phyloP scores from a whole-genome alignment of 2,113 vertebrate species.

The Taurulus bubalis region DNA sequence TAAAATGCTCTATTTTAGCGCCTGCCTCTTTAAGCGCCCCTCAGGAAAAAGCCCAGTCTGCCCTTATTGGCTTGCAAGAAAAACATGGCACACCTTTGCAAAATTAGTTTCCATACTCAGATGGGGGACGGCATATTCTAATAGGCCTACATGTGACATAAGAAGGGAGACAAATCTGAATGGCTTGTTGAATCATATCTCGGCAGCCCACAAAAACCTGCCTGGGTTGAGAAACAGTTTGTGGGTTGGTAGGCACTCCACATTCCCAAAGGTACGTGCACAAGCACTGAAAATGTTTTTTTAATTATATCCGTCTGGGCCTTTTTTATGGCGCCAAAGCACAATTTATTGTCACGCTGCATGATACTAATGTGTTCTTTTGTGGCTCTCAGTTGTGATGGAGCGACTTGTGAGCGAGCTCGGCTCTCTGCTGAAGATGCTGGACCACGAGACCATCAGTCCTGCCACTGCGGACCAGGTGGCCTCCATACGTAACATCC shows the following conservation, averaged over 20 bases:
- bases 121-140: too few species aligned
- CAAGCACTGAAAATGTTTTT: not conserved
- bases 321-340: not conserved
- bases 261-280: not conserved
- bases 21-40: too few species aligned
- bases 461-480: constrained; percentile 92
- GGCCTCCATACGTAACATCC: constrained; percentile 88
- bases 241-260: not conserved
- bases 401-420: constrained; percentile 95
- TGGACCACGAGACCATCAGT: constrained; percentile 94
- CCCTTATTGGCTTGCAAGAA: not conserved
- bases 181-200: too few species aligned
- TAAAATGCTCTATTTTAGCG: too few species aligned
- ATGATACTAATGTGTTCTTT: not conserved
- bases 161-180: not conserved
- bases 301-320: not conserved
- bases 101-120: not conserved
- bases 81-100: not conserved
- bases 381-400: constrained; percentile 79
- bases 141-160: not conserved
- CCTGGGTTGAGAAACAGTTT: not conserved
- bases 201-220: too few species aligned
- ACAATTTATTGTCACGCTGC: not conserved
- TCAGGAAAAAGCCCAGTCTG: not conserved
- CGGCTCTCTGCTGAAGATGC: constrained; percentile 89